Evolutionary conservation across 2,888 invertebrate species (phyloP).

Genomic region (Panzeria rudis): DNA sequence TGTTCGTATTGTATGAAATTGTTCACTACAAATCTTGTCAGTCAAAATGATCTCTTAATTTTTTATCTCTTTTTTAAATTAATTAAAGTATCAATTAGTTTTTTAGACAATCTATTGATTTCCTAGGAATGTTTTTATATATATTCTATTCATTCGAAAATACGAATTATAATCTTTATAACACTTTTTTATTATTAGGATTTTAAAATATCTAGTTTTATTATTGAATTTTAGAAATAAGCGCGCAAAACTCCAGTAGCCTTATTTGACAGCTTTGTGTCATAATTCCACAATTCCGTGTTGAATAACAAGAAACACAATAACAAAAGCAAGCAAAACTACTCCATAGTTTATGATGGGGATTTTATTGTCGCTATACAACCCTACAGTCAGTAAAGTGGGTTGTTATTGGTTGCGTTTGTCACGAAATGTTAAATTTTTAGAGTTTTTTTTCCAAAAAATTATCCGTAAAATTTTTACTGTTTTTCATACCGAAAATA

Average conservation of each 20-base stretch:
- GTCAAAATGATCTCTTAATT: slow-evolving; percentile 32
- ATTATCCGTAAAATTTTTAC: no score
- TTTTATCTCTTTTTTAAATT: not conserved
- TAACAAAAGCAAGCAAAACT: not conserved
- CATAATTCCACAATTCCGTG: slow-evolving; percentile 56
- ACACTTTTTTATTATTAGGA: slow-evolving; percentile 20
- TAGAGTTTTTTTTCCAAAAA: no score
- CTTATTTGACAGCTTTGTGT: slow-evolving; percentile 70
- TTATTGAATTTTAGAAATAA: not conserved
- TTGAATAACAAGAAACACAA: slow-evolving; percentile 31
- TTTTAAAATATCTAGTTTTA: not conserved
- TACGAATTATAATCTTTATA: slow-evolving; percentile 10
- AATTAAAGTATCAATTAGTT: slow-evolving; percentile 59
- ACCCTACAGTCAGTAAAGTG: not conserved
- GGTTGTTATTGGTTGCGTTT: not conserved
- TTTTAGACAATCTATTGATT: slow-evolving; percentile 26
- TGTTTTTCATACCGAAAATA: no score
- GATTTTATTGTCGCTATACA: not conserved
- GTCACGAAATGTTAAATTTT: no score
- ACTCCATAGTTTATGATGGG: not conserved
- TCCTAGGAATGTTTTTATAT: slow-evolving; percentile 42
- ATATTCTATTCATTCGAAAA: slow-evolving; percentile 7
- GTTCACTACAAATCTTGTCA: slow-evolving; percentile 5
- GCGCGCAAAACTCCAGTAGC: slow-evolving; percentile 66
- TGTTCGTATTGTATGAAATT: not conserved